Evolutionary conservation across 2,113 vertebrate species (phyloP).

Genomic region (Cynopterus brachyotis): DNA sequence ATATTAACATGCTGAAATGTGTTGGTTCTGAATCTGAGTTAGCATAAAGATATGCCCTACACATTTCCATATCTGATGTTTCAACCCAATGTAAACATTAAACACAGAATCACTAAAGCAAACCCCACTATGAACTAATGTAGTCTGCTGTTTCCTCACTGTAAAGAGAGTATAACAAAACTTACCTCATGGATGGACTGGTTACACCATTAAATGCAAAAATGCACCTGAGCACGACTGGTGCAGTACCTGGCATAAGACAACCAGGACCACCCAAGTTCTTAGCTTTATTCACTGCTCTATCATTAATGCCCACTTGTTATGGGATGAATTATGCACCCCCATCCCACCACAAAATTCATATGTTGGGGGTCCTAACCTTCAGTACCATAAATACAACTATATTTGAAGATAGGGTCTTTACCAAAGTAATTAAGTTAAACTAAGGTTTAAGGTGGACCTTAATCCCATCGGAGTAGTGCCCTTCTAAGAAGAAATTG

Average conservation of each 20-base stretch:
- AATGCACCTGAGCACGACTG: fast-evolving
- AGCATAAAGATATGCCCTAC: neutral
- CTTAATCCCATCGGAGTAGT: neutral
- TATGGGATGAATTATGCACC: neutral
- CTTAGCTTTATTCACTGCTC: neutral
- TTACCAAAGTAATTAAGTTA: neutral
- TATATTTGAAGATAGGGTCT: neutral
- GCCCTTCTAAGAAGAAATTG: neutral
- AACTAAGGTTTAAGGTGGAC: neutral
- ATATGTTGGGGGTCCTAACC: neutral
- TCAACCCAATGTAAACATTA: neutral
- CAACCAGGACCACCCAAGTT: neutral
- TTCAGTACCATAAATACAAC: neutral
- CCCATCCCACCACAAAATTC: neutral
- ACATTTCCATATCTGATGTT: neutral
- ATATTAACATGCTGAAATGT: neutral
- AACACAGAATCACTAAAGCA: neutral
- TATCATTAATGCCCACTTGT: neutral
- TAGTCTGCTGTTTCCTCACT: neutral
- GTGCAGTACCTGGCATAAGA: neutral
- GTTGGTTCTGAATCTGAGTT: neutral
- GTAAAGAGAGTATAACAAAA: neutral
- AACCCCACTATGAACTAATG: neutral
- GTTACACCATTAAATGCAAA: neutral
- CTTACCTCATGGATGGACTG: neutral